These are phyloP conservation scores for Cyanoderma ruficeps DNA, from an alignment of 2,113 vertebrate genomes.

Conservation along the genomic window DNA sequence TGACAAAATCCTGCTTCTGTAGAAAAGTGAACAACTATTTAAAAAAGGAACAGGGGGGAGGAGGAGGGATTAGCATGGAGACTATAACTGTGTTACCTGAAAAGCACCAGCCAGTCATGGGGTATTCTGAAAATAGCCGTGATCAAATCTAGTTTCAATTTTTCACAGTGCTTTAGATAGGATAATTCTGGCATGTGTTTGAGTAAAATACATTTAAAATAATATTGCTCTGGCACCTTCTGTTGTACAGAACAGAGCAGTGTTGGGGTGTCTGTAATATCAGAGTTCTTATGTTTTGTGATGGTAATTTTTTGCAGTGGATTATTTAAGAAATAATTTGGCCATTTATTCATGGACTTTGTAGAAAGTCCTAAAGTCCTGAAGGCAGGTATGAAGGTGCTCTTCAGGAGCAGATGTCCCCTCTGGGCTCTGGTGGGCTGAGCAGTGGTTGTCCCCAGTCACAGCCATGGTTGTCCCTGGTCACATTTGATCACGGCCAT, in stretches of 20 bases:
- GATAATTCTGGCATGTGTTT: background rate
- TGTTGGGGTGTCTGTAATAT: background rate
- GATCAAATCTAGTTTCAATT: background rate
- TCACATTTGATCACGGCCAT: background rate
- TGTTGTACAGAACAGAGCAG: background rate
- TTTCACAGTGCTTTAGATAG: background rate
- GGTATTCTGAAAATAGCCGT: background rate
- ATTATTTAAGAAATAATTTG: background rate
- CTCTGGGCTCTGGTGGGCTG: background rate
- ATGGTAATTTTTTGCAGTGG: background rate
- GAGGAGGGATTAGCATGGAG: background rate
- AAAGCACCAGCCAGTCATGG: background rate
- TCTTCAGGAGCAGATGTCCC: background rate
- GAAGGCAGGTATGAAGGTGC: too few species aligned
- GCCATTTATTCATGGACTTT: background rate
- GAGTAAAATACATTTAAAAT: background rate
- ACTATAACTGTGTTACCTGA: background rate
- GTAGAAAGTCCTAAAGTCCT: background rate
- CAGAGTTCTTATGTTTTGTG: background rate
- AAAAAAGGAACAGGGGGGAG: background rate
- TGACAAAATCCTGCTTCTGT: background rate
- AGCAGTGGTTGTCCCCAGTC: fast-evolving
- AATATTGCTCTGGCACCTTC: fast-evolving
- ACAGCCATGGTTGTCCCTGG: fast-evolving
- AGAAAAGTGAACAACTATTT: background rate